phyloP scores from a whole-genome alignment of 2,888 invertebrate genomes.

The Tribolium freemani region DNA sequence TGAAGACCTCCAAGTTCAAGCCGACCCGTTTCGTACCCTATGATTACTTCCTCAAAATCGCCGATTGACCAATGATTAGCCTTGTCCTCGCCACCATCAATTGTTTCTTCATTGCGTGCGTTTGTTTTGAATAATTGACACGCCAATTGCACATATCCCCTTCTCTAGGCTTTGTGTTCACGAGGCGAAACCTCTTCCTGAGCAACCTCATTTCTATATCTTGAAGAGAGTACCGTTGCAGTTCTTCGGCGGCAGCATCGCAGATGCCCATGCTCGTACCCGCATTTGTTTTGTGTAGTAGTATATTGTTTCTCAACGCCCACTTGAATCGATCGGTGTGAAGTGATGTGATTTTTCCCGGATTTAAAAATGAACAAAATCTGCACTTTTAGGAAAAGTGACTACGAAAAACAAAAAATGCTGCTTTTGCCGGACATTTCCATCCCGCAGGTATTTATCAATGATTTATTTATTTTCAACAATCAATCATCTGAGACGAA shows the following conservation, averaged over 20 bases:
- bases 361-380: conserved; percentile 57
- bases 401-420: conserved; percentile 58
- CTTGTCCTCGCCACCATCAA: neutral
- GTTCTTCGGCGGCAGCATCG: conserved; percentile 53
- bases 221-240: conserved; percentile 60
- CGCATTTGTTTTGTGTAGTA: conserved; percentile 48
- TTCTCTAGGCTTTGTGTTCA: conserved; percentile 54
- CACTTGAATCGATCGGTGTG: conserved; percentile 20
- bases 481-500: conserved; percentile 18
- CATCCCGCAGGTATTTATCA: conserved; percentile 61
- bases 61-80: neutral
- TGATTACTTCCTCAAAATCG: neutral
- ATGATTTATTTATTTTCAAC: neutral
- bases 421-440: conserved; percentile 63
- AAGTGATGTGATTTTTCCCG: conserved; percentile 21
- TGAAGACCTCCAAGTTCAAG: neutral
- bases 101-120: conserved; percentile 33
- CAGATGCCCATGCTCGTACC: conserved; percentile 54
- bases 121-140: conserved; percentile 51
- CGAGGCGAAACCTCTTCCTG: conserved; percentile 60
- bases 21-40: neutral
- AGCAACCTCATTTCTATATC: conserved; percentile 64
- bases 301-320: conserved; percentile 43
- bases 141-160: conserved; percentile 53
- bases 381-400: conserved; percentile 60